These are phyloP conservation scores for Otolemur crassicaudatus DNA, from an alignment of 2,797 vertebrate genomes.

Conservation along the genomic window DNA sequence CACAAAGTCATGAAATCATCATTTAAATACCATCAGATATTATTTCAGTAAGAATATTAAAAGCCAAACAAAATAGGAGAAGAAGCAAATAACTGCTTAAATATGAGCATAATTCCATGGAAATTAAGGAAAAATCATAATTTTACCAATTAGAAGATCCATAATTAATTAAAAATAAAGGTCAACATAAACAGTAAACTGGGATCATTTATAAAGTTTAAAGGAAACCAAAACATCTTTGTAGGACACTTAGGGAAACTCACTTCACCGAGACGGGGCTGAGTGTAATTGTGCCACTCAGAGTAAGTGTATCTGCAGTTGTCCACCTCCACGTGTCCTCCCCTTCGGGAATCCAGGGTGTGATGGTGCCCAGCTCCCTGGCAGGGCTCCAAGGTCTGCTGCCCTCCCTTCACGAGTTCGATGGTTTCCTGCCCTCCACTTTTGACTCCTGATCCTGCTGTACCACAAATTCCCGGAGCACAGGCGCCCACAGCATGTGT, in stretches of 20 bases:
- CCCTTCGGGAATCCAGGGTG: constrained; percentile 68
- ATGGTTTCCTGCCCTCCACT: constrained; percentile 84
- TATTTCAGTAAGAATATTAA: background rate
- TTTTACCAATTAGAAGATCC: background rate
- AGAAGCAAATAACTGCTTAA: constrained; percentile 26
- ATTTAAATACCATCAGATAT: background rate
- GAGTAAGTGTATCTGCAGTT: constrained; percentile 84
- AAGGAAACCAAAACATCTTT: background rate
- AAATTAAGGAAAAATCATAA: constrained; percentile 8
- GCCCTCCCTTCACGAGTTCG: constrained; percentile 86
- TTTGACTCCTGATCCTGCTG: constrained; percentile 80
- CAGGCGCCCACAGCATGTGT: constrained; percentile 33
- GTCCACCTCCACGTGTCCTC: constrained; percentile 83
- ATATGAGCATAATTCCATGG: background rate
- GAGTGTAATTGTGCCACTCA: constrained; percentile 89
- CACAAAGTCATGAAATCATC: background rate
- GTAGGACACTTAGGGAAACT: constrained; percentile 69
- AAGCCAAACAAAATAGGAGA: background rate
- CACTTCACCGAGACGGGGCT: constrained; percentile 88
- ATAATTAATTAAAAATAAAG: constrained; percentile 14
- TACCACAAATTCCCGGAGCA: constrained; percentile 76
- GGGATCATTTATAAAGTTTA: background rate
- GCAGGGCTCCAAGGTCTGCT: constrained; percentile 74
- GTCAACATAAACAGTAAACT: background rate
- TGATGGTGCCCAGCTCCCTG: constrained; percentile 36